These are phyloP conservation scores for Anabacerthia variegaticeps DNA, from an alignment of 2,797 vertebrate genomes.

Conservation along the genomic window DNA sequence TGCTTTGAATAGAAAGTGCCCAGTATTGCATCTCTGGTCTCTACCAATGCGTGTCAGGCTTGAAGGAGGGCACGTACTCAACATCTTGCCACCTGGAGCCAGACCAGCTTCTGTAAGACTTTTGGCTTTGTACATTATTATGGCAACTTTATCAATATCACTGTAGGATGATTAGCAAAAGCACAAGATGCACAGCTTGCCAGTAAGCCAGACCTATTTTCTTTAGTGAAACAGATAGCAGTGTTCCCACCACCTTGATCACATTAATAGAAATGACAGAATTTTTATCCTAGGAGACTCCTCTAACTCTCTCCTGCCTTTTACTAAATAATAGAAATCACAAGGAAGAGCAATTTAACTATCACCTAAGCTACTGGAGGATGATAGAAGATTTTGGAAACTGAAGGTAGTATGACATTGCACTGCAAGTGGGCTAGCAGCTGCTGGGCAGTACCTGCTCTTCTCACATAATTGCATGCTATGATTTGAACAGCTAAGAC, in stretches of 20 bases:
- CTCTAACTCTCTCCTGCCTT: neutral
- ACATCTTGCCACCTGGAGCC: neutral
- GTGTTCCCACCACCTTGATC: neutral
- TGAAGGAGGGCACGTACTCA: fast-evolving
- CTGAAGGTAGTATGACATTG: neutral
- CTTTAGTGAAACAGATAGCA: neutral
- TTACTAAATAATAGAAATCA: neutral
- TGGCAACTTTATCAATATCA: neutral
- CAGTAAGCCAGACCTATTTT: neutral
- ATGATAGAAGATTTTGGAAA: neutral
- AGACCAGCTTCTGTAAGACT: neutral
- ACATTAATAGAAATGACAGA: neutral
- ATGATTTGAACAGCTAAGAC: neutral
- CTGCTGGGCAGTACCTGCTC: neutral
- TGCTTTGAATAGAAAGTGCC: neutral
- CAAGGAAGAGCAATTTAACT: neutral
- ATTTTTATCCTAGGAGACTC: neutral
- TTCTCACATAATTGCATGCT: neutral
- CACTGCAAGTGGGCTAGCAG: neutral
- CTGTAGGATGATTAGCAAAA: neutral
- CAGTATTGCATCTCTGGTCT: neutral
- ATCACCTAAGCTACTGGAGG: neutral
- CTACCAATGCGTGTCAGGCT: neutral
- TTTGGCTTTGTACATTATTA: neutral
- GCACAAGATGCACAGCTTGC: neutral